Evolutionary conservation across 30 jellyfish, hydroid and myxozoan genomes (phyloP).

Genomic region (Thelohanellus kitauei): DNA sequence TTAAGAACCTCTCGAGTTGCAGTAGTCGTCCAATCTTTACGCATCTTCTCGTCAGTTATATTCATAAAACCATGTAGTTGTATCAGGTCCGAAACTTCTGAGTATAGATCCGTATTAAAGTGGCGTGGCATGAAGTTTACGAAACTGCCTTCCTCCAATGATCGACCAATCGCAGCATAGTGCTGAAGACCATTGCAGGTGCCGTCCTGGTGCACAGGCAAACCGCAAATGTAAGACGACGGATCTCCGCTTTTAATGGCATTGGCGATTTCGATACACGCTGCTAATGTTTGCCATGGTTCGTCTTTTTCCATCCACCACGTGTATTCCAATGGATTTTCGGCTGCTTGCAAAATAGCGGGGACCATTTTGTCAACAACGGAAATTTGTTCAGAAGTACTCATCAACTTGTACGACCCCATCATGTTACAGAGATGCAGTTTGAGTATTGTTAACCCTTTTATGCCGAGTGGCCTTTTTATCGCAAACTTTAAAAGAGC

Average conservation of each 20-base stretch:
- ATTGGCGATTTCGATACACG: conserved; percentile 35
- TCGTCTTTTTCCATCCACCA: conserved; percentile 82
- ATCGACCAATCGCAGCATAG: conserved; percentile 71
- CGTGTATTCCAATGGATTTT: conserved; percentile 21
- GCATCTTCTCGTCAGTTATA: conserved; percentile 16
- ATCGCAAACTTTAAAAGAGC: conserved; percentile 46
- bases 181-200: conserved; percentile 88
- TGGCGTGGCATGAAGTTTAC: neutral
- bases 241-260: conserved; percentile 56
- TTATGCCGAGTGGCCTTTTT: conserved; percentile 47
- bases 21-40: too few relatives aligned
- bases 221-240: conserved; percentile 13
- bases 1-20: conserved; percentile 87
- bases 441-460: conserved; percentile 53
- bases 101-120: conserved; percentile 27
- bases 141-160: too few relatives aligned
- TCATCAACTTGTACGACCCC: conserved; percentile 33
- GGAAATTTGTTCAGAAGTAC: conserved; percentile 20
- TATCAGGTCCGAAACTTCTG: conserved; percentile 17
- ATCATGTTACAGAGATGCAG: conserved; percentile 54
- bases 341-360: conserved; percentile 47
- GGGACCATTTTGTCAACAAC: conserved; percentile 30
- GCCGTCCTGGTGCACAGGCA: conserved; percentile 89
- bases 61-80: conserved; percentile 5
- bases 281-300: conserved; percentile 80